These are phyloP conservation scores for Centroberyx gerrardi DNA, from an alignment of 2,797 vertebrate species.

Conservation along the genomic window DNA sequence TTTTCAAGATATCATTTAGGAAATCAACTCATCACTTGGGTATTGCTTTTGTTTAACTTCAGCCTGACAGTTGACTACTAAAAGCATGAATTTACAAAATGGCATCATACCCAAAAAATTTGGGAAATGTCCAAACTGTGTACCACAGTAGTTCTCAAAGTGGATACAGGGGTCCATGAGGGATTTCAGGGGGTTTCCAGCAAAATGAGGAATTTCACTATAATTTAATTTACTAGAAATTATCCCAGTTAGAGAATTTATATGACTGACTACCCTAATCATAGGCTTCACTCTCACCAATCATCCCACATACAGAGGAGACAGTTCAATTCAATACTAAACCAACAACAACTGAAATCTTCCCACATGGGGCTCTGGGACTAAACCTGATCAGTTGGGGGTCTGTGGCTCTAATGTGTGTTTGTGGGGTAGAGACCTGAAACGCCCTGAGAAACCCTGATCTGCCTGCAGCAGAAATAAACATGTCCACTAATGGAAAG, in stretches of 20 bases:
- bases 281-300: slow-evolving; percentile 42
- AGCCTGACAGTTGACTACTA: no score
- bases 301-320: slow-evolving; percentile 50
- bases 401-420: no score
- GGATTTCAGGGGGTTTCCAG: slow-evolving; percentile 1
- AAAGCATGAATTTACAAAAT: neutral
- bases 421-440: no score
- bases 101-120: neutral
- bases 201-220: slow-evolving; percentile 22
- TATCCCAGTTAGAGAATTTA: slow-evolving; percentile 21
- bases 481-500: no score
- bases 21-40: no score
- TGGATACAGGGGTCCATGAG: slow-evolving; percentile 23
- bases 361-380: slow-evolving; percentile 22
- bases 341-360: slow-evolving; percentile 34
- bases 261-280: slow-evolving; percentile 46
- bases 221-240: slow-evolving; percentile 25
- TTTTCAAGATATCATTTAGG: no score
- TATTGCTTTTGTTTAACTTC: no score
- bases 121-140: slow-evolving; percentile 32
- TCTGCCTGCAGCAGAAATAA: no score
- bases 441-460: no score
- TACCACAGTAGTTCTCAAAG: slow-evolving; percentile 22
- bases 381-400: no score
- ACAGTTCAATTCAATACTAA: slow-evolving; percentile 29